A percentile compares a stretch with the other conserved stretches of the same genome.
Evolutionary conservation across 2,113 vertebrate species (phyloP).

Genomic region (Parus major): DNA sequence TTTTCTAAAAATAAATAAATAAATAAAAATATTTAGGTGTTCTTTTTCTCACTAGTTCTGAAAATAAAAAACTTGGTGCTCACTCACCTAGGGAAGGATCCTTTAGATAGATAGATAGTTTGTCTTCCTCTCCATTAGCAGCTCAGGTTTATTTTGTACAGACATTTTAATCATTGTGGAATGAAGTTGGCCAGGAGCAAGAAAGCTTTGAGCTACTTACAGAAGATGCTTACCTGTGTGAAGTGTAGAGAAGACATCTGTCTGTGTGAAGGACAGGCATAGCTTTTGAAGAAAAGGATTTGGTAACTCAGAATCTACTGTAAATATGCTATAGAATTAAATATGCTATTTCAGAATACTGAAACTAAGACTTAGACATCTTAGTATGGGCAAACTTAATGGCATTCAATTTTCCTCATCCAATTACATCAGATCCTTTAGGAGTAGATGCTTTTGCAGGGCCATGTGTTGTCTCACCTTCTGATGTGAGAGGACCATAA

Average conservation of each 20-base stretch:
- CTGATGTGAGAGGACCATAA: neutral
- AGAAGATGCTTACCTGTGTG: rapidly evolving
- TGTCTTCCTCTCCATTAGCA: neutral
- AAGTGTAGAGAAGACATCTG: neutral
- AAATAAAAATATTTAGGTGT: neutral
- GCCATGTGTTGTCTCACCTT: neutral
- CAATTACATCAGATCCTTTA: neutral
- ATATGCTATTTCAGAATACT: no score
- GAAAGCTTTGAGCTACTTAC: neutral
- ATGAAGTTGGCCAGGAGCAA: neutral
- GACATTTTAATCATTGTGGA: neutral
- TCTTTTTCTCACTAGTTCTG: neutral
- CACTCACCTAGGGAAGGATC: neutral
- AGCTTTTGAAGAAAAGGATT: neutral
- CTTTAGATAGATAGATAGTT: neutral
- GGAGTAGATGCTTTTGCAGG: neutral
- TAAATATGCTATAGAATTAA: neutral
- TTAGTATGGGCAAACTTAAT: neutral
- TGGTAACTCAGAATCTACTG: neutral
- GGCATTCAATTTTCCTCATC: neutral
- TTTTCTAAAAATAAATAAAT: constrained; percentile 57
- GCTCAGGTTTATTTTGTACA: neutral
- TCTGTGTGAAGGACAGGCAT: neutral
- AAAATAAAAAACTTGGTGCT: neutral
- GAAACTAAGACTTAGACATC: no score